Evolutionary conservation across 2,797 vertebrate species (phyloP), one percentile per base, ranked within the genome.

Genomic region (Bovichtus variegatus): DNA sequence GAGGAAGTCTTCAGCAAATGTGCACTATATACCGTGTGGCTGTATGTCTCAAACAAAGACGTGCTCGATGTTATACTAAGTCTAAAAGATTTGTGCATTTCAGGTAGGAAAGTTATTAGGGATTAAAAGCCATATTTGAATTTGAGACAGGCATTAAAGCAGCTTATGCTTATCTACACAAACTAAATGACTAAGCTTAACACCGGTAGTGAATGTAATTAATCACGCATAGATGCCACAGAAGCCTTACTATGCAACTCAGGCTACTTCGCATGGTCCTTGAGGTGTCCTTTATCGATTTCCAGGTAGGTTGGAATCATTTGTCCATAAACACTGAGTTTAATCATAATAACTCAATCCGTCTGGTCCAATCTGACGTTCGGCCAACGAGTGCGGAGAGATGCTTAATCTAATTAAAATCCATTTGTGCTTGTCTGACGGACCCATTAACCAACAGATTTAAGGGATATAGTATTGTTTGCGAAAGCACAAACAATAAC

Each of bases 201-300:
- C 79, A 54, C 44, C 31, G 29, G 50, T 81, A 89, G 76, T 83
- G 80, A 86, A 79, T 63, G 69, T 66, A 83, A 93, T 93, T 90
- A 89, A 90, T 93, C 89, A 90, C 53, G 15, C 19, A 58, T 68
- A 21, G 65, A 83, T 69, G 70, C 79, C 57, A 62, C 44, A 86
- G 78, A 89, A 87, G 78, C 53, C 71, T 85, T 73, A 84, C 89
- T 80, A 85, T 76, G 83, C 87, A 84, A 80, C 38, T 57, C 78
- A 67, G 71, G 76, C 76, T 75, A 83, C 78, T 73, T 81, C 78
- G 83, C 92, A 87, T 71, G 77, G 74, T 89, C 87, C 91, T 92
- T 92, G 87, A 90, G 81, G 65, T 90, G 90, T 83, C 91, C 89
- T 90, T 87, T 87, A 93, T 91, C 11, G 89, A 93, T 91, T 91